A percentile compares a stretch with the other conserved stretches of the same genome.
Conservation (phyloP, 2,797 vertebrate species). For the Sebastes minor region DNA sequence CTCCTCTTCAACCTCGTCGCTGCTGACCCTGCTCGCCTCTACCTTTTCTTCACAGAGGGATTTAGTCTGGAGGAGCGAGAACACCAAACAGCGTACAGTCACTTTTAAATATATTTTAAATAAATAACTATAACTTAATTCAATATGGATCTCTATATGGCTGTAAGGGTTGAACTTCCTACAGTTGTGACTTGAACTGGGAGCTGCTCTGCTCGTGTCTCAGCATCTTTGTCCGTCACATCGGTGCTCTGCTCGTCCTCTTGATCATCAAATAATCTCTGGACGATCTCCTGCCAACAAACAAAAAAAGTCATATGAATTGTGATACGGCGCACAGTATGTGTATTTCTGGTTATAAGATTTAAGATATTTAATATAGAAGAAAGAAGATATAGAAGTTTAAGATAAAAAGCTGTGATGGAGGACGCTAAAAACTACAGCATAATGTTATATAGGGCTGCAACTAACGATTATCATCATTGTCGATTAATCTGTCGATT, state of each 20-base stretch:
- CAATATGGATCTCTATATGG: neutral
- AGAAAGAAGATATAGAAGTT: no score
- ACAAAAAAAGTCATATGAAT: neutral
- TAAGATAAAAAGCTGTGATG: neutral
- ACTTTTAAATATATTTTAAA: neutral
- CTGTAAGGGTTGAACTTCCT: slow-evolving; percentile 12
- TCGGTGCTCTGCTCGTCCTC: slow-evolving; percentile 48
- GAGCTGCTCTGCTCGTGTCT: slow-evolving; percentile 19
- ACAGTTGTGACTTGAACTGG: slow-evolving; percentile 43
- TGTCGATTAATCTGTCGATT: no score
- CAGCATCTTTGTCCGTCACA: slow-evolving; percentile 21
- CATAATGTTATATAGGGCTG: neutral
- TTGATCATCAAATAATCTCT: slow-evolving; percentile 78
- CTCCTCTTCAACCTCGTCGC: neutral
- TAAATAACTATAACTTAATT: neutral
- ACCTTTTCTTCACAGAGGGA: slow-evolving; percentile 21
- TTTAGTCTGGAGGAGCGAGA: slow-evolving; percentile 44
- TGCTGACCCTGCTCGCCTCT: neutral
- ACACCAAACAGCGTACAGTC: neutral
- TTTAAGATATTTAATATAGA: no score
- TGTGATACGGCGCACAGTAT: neutral
- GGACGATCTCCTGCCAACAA: slow-evolving; percentile 75
- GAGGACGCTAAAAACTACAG: neutral
- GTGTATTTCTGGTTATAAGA: neutral
- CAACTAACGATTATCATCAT: no score